These are phyloP conservation scores for Temnothorax nylanderi DNA, from an alignment of 1,140 invertebrate genomes.

Conservation along the genomic window DNA sequence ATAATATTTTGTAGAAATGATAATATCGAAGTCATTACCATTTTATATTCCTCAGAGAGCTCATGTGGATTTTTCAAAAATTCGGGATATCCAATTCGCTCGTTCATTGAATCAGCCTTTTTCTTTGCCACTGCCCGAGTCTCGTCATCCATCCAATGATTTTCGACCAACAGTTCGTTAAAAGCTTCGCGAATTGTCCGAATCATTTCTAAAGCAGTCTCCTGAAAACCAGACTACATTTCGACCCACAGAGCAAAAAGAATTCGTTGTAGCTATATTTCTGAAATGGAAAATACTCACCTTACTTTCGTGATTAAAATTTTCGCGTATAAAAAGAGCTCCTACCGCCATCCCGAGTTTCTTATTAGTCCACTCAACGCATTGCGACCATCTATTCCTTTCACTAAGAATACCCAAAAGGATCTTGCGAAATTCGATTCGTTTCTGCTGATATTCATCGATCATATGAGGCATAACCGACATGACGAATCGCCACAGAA, in stretches of 20 bases:
- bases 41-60: slow-evolving; percentile 90
- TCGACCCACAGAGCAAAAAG: not conserved
- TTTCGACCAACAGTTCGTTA: slow-evolving; percentile 93
- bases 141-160: slow-evolving; percentile 96
- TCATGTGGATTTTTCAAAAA: slow-evolving; percentile 90
- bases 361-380: slow-evolving; percentile 95
- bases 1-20: too few species aligned
- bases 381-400: slow-evolving; percentile 92
- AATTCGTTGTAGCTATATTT: slow-evolving; percentile 9
- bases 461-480: slow-evolving; percentile 93
- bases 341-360: slow-evolving; percentile 94
- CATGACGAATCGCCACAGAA: slow-evolving; percentile 93
- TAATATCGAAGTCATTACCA: slow-evolving; percentile 82
- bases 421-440: slow-evolving; percentile 93
- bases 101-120: slow-evolving; percentile 94
- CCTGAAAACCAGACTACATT: slow-evolving; percentile 82
- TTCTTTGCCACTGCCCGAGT: slow-evolving; percentile 94
- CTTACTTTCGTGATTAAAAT: slow-evolving; percentile 94
- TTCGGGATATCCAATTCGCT: slow-evolving; percentile 94
- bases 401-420: slow-evolving; percentile 92
- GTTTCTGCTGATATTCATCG: slow-evolving; percentile 91
- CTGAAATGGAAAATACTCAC: slow-evolving; percentile 80
- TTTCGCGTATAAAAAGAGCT: slow-evolving; percentile 92
- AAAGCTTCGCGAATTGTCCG: slow-evolving; percentile 95
- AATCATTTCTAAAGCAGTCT: slow-evolving; percentile 95